Evolutionary conservation across 2,888 invertebrate genomes (phyloP), one percentile per base, ranked within the genome.

Genomic region (Heliothis peltigera): DNA sequence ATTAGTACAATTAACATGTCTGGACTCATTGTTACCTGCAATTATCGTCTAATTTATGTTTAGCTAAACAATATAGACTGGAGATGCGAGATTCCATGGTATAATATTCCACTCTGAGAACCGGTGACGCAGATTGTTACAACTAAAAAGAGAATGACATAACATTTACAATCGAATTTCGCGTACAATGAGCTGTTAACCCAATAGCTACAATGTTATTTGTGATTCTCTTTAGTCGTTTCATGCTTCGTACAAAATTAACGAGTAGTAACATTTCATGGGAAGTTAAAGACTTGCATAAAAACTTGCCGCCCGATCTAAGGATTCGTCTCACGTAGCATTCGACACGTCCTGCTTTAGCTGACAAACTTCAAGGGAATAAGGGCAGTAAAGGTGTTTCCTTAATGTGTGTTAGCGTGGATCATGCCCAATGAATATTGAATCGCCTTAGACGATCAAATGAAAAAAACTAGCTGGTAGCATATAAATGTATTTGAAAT

Each of bases 241-340:
- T 64, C 64, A 71, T 63, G 51, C 57, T 49, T 12, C 42, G 59
- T 22, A 69, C 46, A 53, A 70, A 75, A 52, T 64, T 65, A 48
- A 54, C n/a, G 18, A 32, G 32, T 54, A 54, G 46, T 35, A 25
- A 28, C 28, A 39, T 43, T 59, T 64, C 47, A 75, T 63, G 57
- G 56, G 72, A 59, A 57, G 51, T 63, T 68, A 39, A 35, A 52
- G 56, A 57, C 47, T 64, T 70, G 44, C 51, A 64, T 57, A 64
- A 60, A 57, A 65, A 47, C n/a, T 59, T 51, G 51, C 48, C 54
- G 53, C 58, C 6, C 28, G 22, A 51, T 42, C 32, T 64, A 47
- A 72, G 48, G 42, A 81, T 78, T 75, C 76, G 10, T 58, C 54
- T 75, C 84, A 84, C 83, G 80, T 80, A 44, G 22, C 64, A 42